phyloP scores from a whole-genome alignment of 2,113 vertebrate genomes.

The Reinhardtius hippoglossoides region DNA sequence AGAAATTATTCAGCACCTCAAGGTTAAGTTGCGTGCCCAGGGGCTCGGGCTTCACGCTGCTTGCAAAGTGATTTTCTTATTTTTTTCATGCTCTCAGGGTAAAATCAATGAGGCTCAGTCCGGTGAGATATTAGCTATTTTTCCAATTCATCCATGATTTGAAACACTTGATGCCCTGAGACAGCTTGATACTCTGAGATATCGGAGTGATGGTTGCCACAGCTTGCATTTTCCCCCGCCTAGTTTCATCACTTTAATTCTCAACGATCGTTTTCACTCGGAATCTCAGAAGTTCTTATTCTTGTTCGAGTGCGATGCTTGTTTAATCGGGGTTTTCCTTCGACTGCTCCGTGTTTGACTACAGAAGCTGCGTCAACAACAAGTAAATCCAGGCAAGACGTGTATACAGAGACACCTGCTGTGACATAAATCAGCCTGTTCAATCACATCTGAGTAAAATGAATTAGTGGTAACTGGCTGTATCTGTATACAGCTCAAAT shows the following conservation, averaged over 20 bases:
- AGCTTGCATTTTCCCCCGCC: slow-evolving; percentile 53
- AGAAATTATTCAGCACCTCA: slow-evolving; percentile 67
- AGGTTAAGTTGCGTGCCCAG: slow-evolving; percentile 66
- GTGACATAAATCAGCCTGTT: slow-evolving; percentile 9
- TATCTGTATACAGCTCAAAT: background rate
- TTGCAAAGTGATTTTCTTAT: slow-evolving; percentile 66
- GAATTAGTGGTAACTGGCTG: background rate
- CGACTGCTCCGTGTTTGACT: slow-evolving; percentile 1
- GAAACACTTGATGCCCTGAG: slow-evolving; percentile 66
- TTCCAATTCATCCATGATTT: slow-evolving; percentile 76
- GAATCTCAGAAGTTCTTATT: slow-evolving; percentile 18
- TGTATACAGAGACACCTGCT: slow-evolving; percentile 18
- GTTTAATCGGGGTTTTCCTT: slow-evolving; percentile 28
- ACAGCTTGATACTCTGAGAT: slow-evolving; percentile 45
- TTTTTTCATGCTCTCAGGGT: slow-evolving; percentile 62
- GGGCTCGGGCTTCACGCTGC: slow-evolving; percentile 52
- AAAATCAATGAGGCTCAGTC: slow-evolving; percentile 74
- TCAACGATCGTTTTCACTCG: slow-evolving; percentile 1
- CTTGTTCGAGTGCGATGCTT: slow-evolving; percentile 14
- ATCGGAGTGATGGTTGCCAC: slow-evolving; percentile 41
- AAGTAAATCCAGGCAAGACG: slow-evolving; percentile 29
- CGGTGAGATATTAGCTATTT: slow-evolving; percentile 72
- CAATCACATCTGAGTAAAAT: slow-evolving; percentile 14
- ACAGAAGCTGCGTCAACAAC: slow-evolving; percentile 13
- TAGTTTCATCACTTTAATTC: slow-evolving; percentile 35